These are phyloP conservation scores for Nanorana parkeri DNA, from an alignment of 2,113 vertebrate genomes.

Conservation along the genomic window DNA sequence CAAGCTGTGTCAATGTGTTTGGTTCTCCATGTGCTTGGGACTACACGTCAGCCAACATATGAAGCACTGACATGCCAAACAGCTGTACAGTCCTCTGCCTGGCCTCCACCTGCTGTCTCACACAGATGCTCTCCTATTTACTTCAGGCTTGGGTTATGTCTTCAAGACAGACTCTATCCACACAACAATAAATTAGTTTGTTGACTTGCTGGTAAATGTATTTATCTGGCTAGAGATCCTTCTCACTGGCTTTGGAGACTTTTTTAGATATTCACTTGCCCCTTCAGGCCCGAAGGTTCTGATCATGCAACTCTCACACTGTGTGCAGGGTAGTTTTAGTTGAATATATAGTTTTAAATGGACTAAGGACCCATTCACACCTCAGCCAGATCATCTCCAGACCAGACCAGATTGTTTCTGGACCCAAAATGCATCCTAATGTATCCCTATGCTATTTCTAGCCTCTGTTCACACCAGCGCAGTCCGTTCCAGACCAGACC, in stretches of 20 bases:
- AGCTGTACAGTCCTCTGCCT: slow-evolving; percentile 33
- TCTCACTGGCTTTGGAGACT: slow-evolving; percentile 15
- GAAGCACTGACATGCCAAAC: slow-evolving; percentile 44
- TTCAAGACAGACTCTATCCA: slow-evolving; percentile 10
- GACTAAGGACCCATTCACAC: no score
- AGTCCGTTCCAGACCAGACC: no score
- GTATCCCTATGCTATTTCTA: no score
- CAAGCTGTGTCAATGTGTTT: slow-evolving; percentile 18
- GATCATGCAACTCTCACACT: no score
- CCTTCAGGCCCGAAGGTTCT: slow-evolving; percentile 12
- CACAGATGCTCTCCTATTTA: slow-evolving; percentile 52
- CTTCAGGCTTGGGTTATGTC: slow-evolving; percentile 43
- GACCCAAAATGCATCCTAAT: no score
- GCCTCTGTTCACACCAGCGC: no score
- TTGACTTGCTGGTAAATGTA: slow-evolving; percentile 16
- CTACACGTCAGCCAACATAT: slow-evolving; percentile 10
- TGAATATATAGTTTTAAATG: no score
- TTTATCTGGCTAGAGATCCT: slow-evolving; percentile 33
- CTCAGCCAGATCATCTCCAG: no score
- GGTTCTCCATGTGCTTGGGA: slow-evolving; percentile 21
- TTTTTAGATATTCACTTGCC: slow-evolving; percentile 3
- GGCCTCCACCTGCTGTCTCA: slow-evolving; percentile 48
- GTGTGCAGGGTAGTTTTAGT: no score
- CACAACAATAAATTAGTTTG: slow-evolving; percentile 51
- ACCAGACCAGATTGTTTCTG: no score